Evolutionary conservation across 2,797 vertebrate species (phyloP), one percentile per base, ranked within the genome.

Genomic region (Yasuhikotakia modesta): DNA sequence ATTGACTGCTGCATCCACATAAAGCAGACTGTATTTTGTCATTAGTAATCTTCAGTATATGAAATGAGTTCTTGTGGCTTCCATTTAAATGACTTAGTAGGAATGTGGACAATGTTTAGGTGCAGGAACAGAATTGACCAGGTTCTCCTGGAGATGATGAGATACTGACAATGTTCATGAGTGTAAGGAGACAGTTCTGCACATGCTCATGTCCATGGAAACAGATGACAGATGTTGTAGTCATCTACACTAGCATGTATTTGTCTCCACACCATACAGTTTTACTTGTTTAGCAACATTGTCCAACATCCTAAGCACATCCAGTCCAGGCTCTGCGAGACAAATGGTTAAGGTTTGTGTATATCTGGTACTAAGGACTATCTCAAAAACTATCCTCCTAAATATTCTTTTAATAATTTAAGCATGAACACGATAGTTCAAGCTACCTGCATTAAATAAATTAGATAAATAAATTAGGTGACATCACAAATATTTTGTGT

Each of bases 161-260:
- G 14, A 30, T 85, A 95, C 97, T 97, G 87, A 99, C 97, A 3
- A 99, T 99, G 85, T 99, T 99, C 97, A 99, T 99, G 73, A 99
- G 94, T 16, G 97, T 99, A 46, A 99, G 95, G 53, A 99, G 95
- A 91, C 99, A 99, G 90, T 99, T 99, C 79, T 99, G 97, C 27
- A 99, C 97, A 0, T 99, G 97, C 83, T 99, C 97, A 84, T 98
- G 98, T 83, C 97, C 97, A 0, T 99, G 97, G 86, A 99, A 99
- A 0, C 97, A 94, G 64, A 99, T 96, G 0, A 99, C 97, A 0
- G 96, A 99, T 98, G 90, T 97, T 99, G 92, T 97, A 97, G 89
- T 96, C 94, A 0, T 92, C 87, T 0, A 95, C 95, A 0, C 93
- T 95, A 0, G 93, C 91, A 0, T 98, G 94, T 57, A 97, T 91